Evolutionary conservation across 2,888 invertebrate genomes (phyloP).

Genomic region (Gari tellinella): DNA sequence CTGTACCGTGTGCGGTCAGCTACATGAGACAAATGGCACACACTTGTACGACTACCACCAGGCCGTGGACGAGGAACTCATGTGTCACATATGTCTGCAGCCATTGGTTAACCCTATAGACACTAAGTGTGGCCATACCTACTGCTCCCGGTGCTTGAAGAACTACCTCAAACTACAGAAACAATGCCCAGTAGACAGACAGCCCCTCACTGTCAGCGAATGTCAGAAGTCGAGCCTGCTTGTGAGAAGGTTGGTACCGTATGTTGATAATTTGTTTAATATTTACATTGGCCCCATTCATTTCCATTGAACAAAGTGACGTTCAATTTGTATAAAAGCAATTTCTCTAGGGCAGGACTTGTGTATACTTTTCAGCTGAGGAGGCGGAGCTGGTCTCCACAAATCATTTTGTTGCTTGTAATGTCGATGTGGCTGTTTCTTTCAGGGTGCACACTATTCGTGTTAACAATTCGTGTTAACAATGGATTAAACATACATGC

Average conservation of each 20-base stretch:
- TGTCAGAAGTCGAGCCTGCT: slow-evolving; percentile 84
- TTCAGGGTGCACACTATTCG: too few species aligned
- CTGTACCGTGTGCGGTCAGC: slow-evolving; percentile 81
- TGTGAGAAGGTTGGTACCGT: slow-evolving; percentile 83
- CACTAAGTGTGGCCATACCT: slow-evolving; percentile 83
- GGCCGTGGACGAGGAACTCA: slow-evolving; percentile 85
- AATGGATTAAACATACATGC: too few species aligned
- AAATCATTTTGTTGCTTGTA: too few species aligned
- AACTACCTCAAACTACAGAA: slow-evolving; percentile 83
- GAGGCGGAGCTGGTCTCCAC: too few species aligned
- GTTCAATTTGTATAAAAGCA: too few species aligned
- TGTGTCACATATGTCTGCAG: slow-evolving; percentile 85
- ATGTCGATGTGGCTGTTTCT: too few species aligned
- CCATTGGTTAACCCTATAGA: slow-evolving; percentile 85
- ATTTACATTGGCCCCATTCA: too few species aligned
- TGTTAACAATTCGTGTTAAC: too few species aligned
- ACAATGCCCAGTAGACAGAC: slow-evolving; percentile 84
- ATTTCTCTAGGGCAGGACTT: too few species aligned
- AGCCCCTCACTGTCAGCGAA: slow-evolving; percentile 81
- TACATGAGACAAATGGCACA: slow-evolving; percentile 79
- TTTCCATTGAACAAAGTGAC: too few species aligned
- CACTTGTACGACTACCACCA: slow-evolving; percentile 85
- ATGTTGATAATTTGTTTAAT: too few species aligned
- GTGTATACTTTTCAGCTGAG: too few species aligned
- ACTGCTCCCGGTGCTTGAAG: slow-evolving; percentile 81